A percentile compares a stretch with the other conserved stretches of the same genome.
Evolutionary conservation across 30 jellyfish, hydroid and myxozoan genomes (phyloP).

Genomic region (Mastigias papua): DNA sequence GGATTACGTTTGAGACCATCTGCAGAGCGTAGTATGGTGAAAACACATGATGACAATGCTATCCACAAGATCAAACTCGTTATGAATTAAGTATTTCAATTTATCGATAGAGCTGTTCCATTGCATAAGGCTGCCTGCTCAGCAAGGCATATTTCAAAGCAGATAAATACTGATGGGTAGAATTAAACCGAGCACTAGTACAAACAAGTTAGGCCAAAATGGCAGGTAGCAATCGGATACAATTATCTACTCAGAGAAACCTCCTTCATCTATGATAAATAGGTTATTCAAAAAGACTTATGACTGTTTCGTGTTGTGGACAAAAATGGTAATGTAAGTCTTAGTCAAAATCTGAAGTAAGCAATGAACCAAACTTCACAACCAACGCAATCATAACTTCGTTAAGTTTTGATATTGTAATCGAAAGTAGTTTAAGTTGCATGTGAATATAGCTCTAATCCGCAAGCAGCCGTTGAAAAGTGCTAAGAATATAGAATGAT

Average conservation of each 20-base stretch:
- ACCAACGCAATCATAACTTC: too few species aligned
- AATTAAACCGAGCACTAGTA: too few species aligned
- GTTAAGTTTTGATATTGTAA: too few species aligned
- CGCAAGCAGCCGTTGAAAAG: too few species aligned
- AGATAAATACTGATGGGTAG: not conserved
- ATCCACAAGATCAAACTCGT: not conserved
- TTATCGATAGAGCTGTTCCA: not conserved
- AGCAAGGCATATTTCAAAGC: not conserved
- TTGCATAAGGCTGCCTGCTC: not conserved
- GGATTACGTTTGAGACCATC: not conserved
- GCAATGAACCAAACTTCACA: too few species aligned
- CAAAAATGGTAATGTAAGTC: too few species aligned
- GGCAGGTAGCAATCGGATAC: not conserved
- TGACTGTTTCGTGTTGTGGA: too few species aligned
- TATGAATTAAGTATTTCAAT: not conserved
- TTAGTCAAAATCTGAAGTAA: too few species aligned
- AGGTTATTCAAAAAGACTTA: too few species aligned
- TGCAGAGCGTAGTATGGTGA: not conserved
- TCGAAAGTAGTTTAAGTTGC: too few species aligned
- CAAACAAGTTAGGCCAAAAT: not conserved
- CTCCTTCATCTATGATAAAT: not conserved
- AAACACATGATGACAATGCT: not conserved
- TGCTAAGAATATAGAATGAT: too few species aligned
- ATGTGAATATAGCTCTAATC: too few species aligned
- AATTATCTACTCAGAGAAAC: not conserved